Evolutionary conservation across 2,113 vertebrate genomes (phyloP), one percentile per base, ranked within the genome.

Genomic region (Pontoporia blainvillei): DNA sequence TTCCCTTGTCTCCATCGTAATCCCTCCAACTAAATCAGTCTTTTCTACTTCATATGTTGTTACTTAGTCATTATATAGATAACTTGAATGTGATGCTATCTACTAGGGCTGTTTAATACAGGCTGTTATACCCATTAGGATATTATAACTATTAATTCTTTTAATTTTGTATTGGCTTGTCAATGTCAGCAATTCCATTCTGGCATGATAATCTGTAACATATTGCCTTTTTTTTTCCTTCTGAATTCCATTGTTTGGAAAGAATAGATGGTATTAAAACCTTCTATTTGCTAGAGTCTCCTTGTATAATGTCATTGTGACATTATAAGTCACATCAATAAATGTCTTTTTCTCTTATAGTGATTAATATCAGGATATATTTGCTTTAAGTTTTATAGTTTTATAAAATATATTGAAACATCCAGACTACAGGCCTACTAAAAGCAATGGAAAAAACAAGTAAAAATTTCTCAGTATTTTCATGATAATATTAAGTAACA

Each of bases 351-450:
- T 67, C 9, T 93, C 46, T 90, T 49, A 85, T 13, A 62, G 27
- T 94, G 29, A 96, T 49, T 88, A 85, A 95, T 64, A 49, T 3
- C 3, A 92, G n/a, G 90, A 59, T 85, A 46, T 52, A 64, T 69
- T 94, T 71, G 8, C n/a, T 87, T 88, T 73, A 83, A 72, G 44
- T 57, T 87, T 92, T 90, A 7, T 39, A 57, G 67, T 92, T 96
- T 96, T 84, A 62, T 41, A 64, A 90, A 90, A 67, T 86, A 59
- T 94, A 62, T 86, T 36, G 46, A 89, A 85, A 41, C 8, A 94
- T n/a, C 18, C 21, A 86, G 29, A 66, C 64, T 52, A 18, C 49
- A 29, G 36, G 25, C 1, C 36, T 90, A 75, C 41, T 90, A 79
- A 94, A 95, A 85, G 5, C 57, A 87, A 75, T 31, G n/a, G 23